These are phyloP conservation scores for Carapus acus DNA, from an alignment of 2,797 vertebrate species.

Conservation along the genomic window DNA sequence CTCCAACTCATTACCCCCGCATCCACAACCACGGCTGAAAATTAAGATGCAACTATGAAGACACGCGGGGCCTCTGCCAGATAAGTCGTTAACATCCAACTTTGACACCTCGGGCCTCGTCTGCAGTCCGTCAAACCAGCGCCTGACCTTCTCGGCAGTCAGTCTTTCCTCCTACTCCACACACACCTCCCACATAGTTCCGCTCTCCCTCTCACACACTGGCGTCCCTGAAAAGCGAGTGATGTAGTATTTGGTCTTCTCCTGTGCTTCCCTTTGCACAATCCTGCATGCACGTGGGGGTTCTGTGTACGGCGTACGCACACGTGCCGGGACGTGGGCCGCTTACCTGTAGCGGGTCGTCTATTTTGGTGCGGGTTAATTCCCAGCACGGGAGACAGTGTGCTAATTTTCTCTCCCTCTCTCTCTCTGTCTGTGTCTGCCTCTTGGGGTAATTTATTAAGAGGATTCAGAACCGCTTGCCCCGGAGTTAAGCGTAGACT, in stretches of 20 bases:
- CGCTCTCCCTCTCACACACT: slow-evolving; percentile 25
- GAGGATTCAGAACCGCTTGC: slow-evolving; percentile 57
- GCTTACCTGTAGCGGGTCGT: slow-evolving; percentile 52
- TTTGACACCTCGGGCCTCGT: slow-evolving; percentile 16
- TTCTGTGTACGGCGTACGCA: too few species aligned
- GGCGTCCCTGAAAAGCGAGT: slow-evolving; percentile 3
- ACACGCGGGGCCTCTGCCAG: too few species aligned
- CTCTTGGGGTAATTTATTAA: slow-evolving; percentile 54
- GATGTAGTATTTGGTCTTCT: not conserved
- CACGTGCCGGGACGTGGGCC: slow-evolving; percentile 49
- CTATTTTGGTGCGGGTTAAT: slow-evolving; percentile 64
- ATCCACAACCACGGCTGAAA: slow-evolving; percentile 23
- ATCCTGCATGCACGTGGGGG: too few species aligned
- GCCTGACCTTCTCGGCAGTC: slow-evolving; percentile 55
- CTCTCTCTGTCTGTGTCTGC: slow-evolving; percentile 7
- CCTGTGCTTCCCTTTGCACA: too few species aligned
- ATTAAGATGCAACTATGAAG: slow-evolving; percentile 7
- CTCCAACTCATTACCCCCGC: slow-evolving; percentile 3
- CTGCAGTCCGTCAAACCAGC: slow-evolving; percentile 33
- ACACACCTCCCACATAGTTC: slow-evolving; percentile 50
- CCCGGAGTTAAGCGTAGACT: slow-evolving; percentile 36
- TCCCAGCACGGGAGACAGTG: slow-evolving; percentile 57
- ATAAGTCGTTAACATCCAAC: too few species aligned
- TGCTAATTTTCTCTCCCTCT: slow-evolving; percentile 46
- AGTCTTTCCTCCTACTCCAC: slow-evolving; percentile 46